phyloP scores from a whole-genome alignment of 2,888 invertebrate species.

The Parascotia fuliginaria region DNA sequence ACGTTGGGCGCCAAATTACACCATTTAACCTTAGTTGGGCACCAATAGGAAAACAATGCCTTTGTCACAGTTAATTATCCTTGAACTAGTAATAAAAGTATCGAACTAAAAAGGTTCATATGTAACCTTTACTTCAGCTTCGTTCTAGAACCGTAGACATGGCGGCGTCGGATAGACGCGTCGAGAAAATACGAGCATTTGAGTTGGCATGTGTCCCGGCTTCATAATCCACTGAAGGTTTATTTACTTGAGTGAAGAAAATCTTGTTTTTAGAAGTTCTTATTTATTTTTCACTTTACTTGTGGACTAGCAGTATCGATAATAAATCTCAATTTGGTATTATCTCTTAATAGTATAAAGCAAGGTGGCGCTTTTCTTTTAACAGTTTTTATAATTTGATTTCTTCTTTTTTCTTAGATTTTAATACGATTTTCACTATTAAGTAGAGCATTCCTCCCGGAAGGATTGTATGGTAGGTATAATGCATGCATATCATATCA shows the following conservation, averaged over 20 bases:
- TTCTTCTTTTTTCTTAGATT: too few relatives aligned
- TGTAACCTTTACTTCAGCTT: conserved; percentile 18
- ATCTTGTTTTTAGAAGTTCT: too few relatives aligned
- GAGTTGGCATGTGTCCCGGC: conserved; percentile 41
- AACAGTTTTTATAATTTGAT: too few relatives aligned
- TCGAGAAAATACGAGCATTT: conserved; percentile 13
- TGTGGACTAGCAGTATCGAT: too few relatives aligned
- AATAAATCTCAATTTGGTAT: too few relatives aligned
- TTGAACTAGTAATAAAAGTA: conserved; percentile 19
- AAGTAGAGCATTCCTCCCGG: too few relatives aligned
- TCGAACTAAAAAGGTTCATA: conserved; percentile 15
- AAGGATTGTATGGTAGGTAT: too few relatives aligned
- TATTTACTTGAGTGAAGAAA: conserved; percentile 5
- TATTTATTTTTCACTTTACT: too few relatives aligned
- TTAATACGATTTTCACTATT: too few relatives aligned
- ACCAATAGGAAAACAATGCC: conserved; percentile 25
- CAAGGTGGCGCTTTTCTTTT: too few relatives aligned
- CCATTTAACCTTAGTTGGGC: conserved; percentile 3
- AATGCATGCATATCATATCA: too few relatives aligned
- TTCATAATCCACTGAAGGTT: conserved; percentile 35
- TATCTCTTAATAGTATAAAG: too few relatives aligned
- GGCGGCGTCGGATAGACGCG: conserved; percentile 32
- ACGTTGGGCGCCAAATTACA: conserved; percentile 6
- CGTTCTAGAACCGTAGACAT: conserved; percentile 21
- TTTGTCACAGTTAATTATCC: conserved; percentile 6